Evolutionary conservation across 2,113 vertebrate genomes (phyloP).

Genomic region (Falcunculus frontatus): DNA sequence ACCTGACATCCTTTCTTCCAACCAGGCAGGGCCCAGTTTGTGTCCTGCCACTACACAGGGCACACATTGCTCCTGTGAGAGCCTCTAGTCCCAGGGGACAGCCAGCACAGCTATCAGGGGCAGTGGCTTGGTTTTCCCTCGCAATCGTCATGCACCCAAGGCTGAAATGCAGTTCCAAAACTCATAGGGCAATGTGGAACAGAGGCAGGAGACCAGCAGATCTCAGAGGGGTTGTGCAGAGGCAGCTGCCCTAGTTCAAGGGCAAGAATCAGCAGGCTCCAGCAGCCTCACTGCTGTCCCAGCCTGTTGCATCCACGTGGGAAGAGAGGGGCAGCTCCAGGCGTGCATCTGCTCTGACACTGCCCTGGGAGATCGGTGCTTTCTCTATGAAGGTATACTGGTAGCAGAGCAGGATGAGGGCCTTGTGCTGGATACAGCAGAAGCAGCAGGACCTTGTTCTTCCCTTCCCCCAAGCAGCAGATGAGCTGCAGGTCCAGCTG

Average conservation of each 20-base stretch:
- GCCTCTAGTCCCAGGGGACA: background rate
- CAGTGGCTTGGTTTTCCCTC: background rate
- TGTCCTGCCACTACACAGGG: fast-evolving
- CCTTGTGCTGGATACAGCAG: background rate
- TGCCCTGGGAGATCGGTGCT: background rate
- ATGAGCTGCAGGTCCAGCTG: slow-evolving; percentile 4
- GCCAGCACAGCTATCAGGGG: background rate
- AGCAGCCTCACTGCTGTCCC: background rate
- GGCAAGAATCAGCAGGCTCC: background rate
- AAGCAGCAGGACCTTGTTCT: background rate
- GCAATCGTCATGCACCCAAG: fast-evolving
- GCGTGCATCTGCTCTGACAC: fast-evolving
- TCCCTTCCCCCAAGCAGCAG: background rate
- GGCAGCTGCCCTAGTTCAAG: background rate
- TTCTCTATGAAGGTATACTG: background rate
- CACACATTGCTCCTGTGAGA: background rate
- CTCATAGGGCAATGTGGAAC: fast-evolving
- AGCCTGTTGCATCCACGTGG: background rate
- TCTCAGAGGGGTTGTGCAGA: background rate
- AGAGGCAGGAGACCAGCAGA: background rate
- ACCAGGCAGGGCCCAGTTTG: background rate
- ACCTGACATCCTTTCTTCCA: background rate
- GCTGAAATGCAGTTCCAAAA: background rate
- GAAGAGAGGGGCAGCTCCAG: background rate
- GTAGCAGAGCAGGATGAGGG: background rate